Percentiles rank a stretch among this genome's conserved stretches.
phyloP scores from a whole-genome alignment of 2,888 invertebrate genomes.

The Allophyes oxyacanthae region DNA sequence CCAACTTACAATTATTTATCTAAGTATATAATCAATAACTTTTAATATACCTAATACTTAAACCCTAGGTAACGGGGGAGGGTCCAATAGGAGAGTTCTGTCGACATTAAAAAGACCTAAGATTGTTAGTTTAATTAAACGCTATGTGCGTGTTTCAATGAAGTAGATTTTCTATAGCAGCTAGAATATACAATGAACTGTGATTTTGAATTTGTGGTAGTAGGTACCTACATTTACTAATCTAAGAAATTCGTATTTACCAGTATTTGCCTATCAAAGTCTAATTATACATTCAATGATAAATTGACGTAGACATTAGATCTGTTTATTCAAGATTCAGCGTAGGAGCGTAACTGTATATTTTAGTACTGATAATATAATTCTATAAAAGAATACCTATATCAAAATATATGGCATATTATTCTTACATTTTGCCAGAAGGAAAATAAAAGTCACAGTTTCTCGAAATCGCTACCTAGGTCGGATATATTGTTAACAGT shows the following conservation, averaged over 20 bases:
- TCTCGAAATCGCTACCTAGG: conserved; percentile 50
- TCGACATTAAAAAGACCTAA: no score
- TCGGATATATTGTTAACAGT: conserved; percentile 61
- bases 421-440: conserved; percentile 30
- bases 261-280: conserved; percentile 23
- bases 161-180: no score
- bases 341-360: conserved; percentile 13
- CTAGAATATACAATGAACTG: no score
- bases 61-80: no score
- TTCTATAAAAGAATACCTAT: conserved; percentile 40
- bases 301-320: conserved; percentile 8
- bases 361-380: conserved; percentile 28
- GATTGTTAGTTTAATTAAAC: no score
- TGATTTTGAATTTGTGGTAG: conserved; percentile 22
- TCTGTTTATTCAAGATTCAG: conserved; percentile 27
- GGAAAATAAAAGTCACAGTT: conserved; percentile 51
- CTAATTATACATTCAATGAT: conserved; percentile 32
- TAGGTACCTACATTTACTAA: conserved; percentile 34
- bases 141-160: no score
- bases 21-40: no score
- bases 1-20: no score
- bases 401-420: conserved; percentile 30
- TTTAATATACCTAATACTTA: no score
- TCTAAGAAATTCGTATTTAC: conserved; percentile 20
- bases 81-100: no score